phyloP scores from a whole-genome alignment of 2,797 vertebrate genomes.

The Gouania willdenowi region DNA sequence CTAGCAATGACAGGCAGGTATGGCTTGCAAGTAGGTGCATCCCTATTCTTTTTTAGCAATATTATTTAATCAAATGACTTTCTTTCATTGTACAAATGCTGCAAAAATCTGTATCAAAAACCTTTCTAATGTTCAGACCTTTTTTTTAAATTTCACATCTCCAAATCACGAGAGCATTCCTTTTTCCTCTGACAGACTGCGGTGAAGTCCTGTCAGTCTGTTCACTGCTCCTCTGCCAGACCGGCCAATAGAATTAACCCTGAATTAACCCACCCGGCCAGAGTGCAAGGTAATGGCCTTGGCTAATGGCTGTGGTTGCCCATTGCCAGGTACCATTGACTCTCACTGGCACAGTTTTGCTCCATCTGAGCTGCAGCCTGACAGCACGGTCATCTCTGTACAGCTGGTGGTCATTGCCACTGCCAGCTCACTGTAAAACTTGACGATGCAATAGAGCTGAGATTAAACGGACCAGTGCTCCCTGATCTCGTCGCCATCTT shows the following conservation, averaged over 20 bases:
- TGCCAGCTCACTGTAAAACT: constrained; percentile 51
- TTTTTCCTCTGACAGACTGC: no score
- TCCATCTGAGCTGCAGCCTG: constrained; percentile 54
- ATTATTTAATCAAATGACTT: no score
- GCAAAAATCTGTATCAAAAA: no score
- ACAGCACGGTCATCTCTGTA: constrained; percentile 60
- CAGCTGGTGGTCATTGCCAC: constrained; percentile 52
- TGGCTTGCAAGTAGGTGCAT: no score
- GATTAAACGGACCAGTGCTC: constrained; percentile 35
- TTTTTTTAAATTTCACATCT: no score
- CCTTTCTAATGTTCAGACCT: no score
- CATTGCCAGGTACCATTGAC: constrained; percentile 68
- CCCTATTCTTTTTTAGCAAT: no score
- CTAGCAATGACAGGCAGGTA: no score
- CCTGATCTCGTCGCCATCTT: constrained; percentile 33
- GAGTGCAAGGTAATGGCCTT: constrained; percentile 65
- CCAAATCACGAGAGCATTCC: no score
- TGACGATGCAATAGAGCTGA: constrained; percentile 13
- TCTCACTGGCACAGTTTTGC: constrained; percentile 53
- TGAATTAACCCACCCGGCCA: constrained; percentile 67
- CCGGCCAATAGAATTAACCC: constrained; percentile 70
- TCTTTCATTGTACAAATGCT: no score
- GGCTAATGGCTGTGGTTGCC: constrained; percentile 53
- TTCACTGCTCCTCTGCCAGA: constrained; percentile 46
- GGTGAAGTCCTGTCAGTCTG: constrained; percentile 48